Conservation (phyloP, 1,140 invertebrate genomes). For the Philotrypesis tridentata region DNA sequence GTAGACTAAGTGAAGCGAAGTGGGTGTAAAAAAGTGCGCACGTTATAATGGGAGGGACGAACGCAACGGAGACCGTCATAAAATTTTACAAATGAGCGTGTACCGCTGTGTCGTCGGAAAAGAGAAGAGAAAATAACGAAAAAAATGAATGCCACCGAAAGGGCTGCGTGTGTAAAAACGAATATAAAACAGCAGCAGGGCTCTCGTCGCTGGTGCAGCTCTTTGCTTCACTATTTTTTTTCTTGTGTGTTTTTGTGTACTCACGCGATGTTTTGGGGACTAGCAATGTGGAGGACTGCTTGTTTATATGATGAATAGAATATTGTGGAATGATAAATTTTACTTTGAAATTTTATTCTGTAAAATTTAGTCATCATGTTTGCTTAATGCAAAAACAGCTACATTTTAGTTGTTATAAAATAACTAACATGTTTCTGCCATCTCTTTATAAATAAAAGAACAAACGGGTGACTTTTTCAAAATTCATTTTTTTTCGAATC, state of each 20-base stretch:
- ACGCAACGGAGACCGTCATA: slow-evolving; percentile 61
- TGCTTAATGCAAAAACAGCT: no score
- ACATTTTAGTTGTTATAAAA: no score
- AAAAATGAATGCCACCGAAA: slow-evolving; percentile 49
- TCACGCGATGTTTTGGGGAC: neutral
- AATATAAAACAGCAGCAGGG: slow-evolving; percentile 48
- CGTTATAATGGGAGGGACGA: slow-evolving; percentile 62
- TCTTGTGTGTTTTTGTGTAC: neutral
- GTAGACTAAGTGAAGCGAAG: neutral
- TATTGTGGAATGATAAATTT: neutral
- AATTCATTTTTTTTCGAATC: no score
- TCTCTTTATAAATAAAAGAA: no score
- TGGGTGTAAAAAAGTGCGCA: slow-evolving; percentile 21
- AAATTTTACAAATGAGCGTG: slow-evolving; percentile 71
- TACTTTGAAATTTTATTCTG: neutral
- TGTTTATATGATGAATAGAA: neutral
- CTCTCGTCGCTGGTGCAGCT: neutral
- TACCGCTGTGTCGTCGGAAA: slow-evolving; percentile 56
- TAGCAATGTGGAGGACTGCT: neutral
- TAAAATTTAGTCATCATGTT: no score
- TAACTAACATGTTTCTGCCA: no score
- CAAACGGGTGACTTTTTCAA: no score
- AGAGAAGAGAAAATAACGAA: slow-evolving; percentile 55
- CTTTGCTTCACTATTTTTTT: neutral
- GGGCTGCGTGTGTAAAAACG: slow-evolving; percentile 53